Percentiles rank a stretch among this genome's conserved stretches.
phyloP scores from a whole-genome alignment of 2,888 invertebrate genomes.

The Trachelus tabidus region DNA sequence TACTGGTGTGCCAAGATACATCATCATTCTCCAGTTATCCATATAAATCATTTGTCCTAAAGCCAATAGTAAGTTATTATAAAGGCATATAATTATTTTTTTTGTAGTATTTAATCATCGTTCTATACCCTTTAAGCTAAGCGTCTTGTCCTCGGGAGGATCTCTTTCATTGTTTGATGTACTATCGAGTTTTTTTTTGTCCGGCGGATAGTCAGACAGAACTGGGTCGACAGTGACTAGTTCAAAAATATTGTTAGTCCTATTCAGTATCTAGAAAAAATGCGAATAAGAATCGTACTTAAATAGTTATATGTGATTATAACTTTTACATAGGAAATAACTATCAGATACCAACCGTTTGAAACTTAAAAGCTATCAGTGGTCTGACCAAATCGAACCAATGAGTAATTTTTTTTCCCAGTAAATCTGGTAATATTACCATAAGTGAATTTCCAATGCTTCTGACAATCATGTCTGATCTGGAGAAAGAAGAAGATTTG shows the following conservation, averaged over 20 bases:
- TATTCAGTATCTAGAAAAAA: slow-evolving; percentile 83
- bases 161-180: slow-evolving; percentile 75
- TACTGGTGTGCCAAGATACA: slow-evolving; percentile 96
- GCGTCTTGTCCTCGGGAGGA: slow-evolving; percentile 77
- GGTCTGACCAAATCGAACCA: slow-evolving; percentile 94
- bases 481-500: slow-evolving; percentile 56
- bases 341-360: slow-evolving; percentile 78
- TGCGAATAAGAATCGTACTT: not conserved
- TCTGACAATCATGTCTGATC: slow-evolving; percentile 87
- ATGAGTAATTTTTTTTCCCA: slow-evolving; percentile 90
- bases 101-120: not conserved
- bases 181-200: slow-evolving; percentile 70
- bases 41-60: slow-evolving; percentile 98
- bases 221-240: slow-evolving; percentile 89
- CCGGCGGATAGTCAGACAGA: slow-evolving; percentile 73
- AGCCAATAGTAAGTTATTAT: slow-evolving; percentile 23
- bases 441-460: slow-evolving; percentile 92
- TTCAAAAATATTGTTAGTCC: slow-evolving; percentile 98
- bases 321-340: not conserved
- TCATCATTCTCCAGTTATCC: slow-evolving; percentile 98
- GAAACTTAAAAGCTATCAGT: slow-evolving; percentile 92
- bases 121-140: slow-evolving; percentile 80
- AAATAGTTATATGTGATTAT: not conserved
- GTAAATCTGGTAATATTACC: slow-evolving; percentile 87
- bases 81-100: not conserved